Percentiles rank a stretch among this genome's conserved stretches.
Conservation (phyloP, 1,140 invertebrate species). For the Drosophila trapezifrons region DNA sequence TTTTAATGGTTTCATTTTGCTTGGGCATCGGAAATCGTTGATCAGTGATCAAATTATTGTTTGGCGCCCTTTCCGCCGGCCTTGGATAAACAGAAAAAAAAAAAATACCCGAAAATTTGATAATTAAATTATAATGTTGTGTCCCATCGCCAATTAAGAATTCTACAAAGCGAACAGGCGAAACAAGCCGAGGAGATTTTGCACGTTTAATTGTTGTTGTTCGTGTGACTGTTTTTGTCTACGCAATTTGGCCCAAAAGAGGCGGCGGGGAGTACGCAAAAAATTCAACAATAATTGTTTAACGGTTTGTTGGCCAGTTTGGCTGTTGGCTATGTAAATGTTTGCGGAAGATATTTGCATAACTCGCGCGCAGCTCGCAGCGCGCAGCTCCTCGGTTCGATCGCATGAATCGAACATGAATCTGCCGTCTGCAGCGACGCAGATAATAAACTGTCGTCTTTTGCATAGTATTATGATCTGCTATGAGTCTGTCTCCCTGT, state of each 20-base stretch:
- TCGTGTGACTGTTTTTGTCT: conserved; percentile 28
- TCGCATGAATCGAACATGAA: conserved; percentile 26
- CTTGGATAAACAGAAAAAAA: conserved; percentile 12
- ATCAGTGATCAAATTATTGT: conserved; percentile 17
- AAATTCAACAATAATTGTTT: conserved; percentile 71
- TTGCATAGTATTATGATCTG: conserved; percentile 62
- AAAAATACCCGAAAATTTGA: conserved; percentile 8
- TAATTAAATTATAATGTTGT: conserved; percentile 47
- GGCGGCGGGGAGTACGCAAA: conserved; percentile 32
- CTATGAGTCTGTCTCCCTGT: neutral
- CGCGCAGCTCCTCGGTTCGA: conserved; percentile 13
- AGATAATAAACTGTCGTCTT: conserved; percentile 61
- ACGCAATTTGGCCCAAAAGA: conserved; percentile 29
- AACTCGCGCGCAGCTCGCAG: conserved; percentile 47
- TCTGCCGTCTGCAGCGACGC: conserved; percentile 30
- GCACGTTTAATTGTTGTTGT: conserved; percentile 52
- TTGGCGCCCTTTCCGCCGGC: conserved; percentile 18
- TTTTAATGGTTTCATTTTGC: neutral
- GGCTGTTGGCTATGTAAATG: conserved; percentile 68
- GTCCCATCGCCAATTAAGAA: conserved; percentile 42
- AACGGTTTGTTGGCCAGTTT: conserved; percentile 55
- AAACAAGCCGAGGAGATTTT: conserved; percentile 23
- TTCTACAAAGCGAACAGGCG: conserved; percentile 12
- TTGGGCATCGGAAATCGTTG: conserved; percentile 28
- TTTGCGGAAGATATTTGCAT: conserved; percentile 79